Evolutionary conservation across 1,140 invertebrate genomes (phyloP), one percentile per base, ranked within the genome.

Genomic region (Procambarus virginalis): DNA sequence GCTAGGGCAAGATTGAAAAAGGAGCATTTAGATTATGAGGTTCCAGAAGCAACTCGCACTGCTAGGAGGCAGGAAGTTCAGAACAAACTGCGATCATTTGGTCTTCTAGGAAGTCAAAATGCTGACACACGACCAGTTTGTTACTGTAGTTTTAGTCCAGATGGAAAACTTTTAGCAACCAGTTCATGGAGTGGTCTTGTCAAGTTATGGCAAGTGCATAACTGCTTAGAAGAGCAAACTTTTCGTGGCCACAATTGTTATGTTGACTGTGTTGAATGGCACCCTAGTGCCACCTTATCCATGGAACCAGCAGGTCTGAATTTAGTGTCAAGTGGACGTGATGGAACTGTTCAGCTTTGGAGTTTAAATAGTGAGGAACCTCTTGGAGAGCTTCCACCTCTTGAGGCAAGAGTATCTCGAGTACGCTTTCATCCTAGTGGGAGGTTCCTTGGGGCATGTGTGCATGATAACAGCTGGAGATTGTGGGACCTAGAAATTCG

Each of bases 331-430:
- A 99, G 98, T 94, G 97, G 97, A 3, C 96, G 97, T 87, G 98
- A 99, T 94, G 99, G 99, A 81, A 95, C 96, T 45, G 98, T 99
- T 0, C 98, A 99, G 94, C 94, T 99, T 64, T 99, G 99, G 99
- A 97, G 96, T 93, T 96, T 98, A 77, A 95, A 95, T 91, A 96
- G 95, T 92, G 94, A 91, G 34, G 96, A 68, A 93, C 93, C 48
- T 95, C 95, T 93, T 95, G 96, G 93, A 95, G 95, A 22, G 95
- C 94, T 77, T 46, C 92, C 87, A 55, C 78, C 73, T 70, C 73
- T 92, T 80, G 92, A 92, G 34, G 90, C 97, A 92, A 94, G 99
- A 92, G 99, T 99, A 6, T 97, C 98, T 0, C 95, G 97, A 90
- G 93, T 99, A 17, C 96, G 95, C 34, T 99, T 99, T 94, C 99